Percentiles rank a stretch among this genome's conserved stretches.
Conservation (phyloP, 1,140 invertebrate genomes). For the Atta cephalotes region DNA sequence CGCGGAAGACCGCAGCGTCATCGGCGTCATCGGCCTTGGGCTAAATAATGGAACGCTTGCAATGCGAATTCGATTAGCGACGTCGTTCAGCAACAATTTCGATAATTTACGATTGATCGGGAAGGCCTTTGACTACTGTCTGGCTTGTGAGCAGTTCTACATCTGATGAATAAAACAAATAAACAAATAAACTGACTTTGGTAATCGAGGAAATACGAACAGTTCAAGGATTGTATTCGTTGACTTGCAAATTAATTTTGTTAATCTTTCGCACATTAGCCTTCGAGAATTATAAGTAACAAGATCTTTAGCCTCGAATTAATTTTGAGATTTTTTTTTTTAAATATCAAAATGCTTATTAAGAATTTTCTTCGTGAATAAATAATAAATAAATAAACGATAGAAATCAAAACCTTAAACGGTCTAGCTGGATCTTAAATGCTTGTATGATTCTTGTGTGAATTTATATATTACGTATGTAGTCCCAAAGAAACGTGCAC, state of each 20-base stretch:
- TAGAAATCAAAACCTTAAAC: too few species aligned
- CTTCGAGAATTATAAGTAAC: background rate
- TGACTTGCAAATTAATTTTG: slow-evolving; percentile 39
- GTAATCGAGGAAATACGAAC: slow-evolving; percentile 4
- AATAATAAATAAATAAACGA: too few species aligned
- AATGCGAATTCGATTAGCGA: slow-evolving; percentile 32
- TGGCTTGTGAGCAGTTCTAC: background rate
- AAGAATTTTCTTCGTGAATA: background rate
- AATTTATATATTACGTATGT: too few species aligned
- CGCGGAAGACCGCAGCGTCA: slow-evolving; percentile 9
- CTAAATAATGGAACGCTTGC: slow-evolving; percentile 7
- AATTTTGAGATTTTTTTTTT: background rate
- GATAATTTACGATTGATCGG: slow-evolving; percentile 32
- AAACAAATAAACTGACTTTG: slow-evolving; percentile 33
- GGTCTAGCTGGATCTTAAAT: too few species aligned
- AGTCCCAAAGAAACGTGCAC: too few species aligned
- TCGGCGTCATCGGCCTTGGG: background rate
- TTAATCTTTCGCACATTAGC: background rate
- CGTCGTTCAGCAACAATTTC: slow-evolving; percentile 33
- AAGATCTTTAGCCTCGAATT: background rate
- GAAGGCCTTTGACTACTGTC: slow-evolving; percentile 26
- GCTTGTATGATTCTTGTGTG: too few species aligned
- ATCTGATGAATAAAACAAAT: slow-evolving; percentile 31
- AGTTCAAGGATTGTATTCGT: slow-evolving; percentile 17
- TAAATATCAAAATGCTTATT: background rate